Evolutionary conservation across 2,113 vertebrate genomes (phyloP).

Genomic region (Oryzias woworae): DNA sequence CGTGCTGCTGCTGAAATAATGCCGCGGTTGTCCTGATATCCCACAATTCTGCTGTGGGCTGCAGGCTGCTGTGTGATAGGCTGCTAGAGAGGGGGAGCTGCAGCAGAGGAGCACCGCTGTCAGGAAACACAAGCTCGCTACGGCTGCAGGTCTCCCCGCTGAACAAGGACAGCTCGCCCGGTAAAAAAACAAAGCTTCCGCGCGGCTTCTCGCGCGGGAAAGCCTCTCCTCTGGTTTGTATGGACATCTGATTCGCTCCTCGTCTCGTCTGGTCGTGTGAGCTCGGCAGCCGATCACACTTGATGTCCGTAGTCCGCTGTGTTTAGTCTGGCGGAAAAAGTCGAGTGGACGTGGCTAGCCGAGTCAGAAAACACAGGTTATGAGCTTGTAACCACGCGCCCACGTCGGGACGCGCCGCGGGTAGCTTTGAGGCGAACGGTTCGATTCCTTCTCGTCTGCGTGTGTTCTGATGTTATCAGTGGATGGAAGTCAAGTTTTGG

Average conservation of each 20-base stretch:
- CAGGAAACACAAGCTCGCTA: constrained; percentile 62
- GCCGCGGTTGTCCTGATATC: constrained; percentile 59
- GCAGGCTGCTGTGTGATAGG: constrained; percentile 53
- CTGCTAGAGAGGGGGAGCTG: constrained; percentile 53
- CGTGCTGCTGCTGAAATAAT: constrained; percentile 44
- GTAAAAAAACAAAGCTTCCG: constrained; percentile 44
- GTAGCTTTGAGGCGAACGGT: too few species aligned
- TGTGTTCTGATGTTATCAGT: neutral
- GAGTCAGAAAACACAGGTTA: constrained; percentile 1
- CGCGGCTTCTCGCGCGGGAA: neutral
- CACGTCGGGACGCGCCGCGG: too few species aligned
- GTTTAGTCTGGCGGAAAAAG: constrained; percentile 20
- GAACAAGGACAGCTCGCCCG: constrained; percentile 49
- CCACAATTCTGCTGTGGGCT: constrained; percentile 60
- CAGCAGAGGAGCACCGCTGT: constrained; percentile 61
- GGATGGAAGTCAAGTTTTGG: constrained; percentile 15
- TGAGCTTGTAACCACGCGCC: neutral
- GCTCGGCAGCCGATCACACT: constrained; percentile 37
- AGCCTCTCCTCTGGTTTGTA: neutral
- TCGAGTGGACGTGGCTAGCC: constrained; percentile 32
- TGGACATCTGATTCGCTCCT: neutral
- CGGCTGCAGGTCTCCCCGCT: constrained; percentile 45
- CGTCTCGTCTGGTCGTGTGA: neutral
- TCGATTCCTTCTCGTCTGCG: too few species aligned
- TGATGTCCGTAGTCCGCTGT: constrained; percentile 22